Conservation (phyloP, 2,113 vertebrate species). For the Colaptes auratus region DNA sequence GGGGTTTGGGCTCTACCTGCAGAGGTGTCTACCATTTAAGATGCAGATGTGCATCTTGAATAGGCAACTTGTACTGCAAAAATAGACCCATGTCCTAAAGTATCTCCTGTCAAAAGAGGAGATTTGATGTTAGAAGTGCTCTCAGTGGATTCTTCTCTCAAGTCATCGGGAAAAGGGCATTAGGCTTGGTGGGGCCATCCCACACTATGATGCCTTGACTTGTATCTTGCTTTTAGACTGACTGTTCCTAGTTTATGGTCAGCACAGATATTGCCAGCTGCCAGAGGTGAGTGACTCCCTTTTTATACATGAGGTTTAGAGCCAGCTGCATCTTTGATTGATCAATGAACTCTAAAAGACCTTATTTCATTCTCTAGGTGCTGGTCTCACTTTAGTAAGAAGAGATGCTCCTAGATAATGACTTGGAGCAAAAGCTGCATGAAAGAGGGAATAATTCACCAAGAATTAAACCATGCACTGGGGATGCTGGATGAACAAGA, state of each 20-base stretch:
- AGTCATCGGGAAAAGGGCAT: neutral
- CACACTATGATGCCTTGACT: neutral
- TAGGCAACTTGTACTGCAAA: neutral
- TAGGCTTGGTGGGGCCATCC: neutral
- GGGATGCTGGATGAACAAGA: conserved; percentile 75
- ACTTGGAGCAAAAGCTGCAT: conserved; percentile 64
- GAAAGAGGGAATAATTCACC: conserved; percentile 68
- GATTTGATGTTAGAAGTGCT: neutral
- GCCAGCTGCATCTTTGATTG: neutral
- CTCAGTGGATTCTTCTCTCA: neutral
- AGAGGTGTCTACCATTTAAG: neutral
- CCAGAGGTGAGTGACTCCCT: neutral
- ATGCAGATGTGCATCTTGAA: neutral
- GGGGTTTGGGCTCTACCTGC: neutral
- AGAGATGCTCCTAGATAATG: conserved; percentile 15
- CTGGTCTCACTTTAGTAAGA: neutral
- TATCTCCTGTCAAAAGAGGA: neutral
- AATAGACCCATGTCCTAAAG: neutral
- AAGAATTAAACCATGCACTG: conserved; percentile 73
- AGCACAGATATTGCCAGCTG: neutral
- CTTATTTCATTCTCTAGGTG: neutral
- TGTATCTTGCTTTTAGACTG: neutral
- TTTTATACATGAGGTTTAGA: neutral
- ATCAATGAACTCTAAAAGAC: neutral
- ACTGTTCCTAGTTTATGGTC: neutral